Evolutionary conservation across 2,888 invertebrate species (phyloP).

Genomic region (Agrochola lychnidis): DNA sequence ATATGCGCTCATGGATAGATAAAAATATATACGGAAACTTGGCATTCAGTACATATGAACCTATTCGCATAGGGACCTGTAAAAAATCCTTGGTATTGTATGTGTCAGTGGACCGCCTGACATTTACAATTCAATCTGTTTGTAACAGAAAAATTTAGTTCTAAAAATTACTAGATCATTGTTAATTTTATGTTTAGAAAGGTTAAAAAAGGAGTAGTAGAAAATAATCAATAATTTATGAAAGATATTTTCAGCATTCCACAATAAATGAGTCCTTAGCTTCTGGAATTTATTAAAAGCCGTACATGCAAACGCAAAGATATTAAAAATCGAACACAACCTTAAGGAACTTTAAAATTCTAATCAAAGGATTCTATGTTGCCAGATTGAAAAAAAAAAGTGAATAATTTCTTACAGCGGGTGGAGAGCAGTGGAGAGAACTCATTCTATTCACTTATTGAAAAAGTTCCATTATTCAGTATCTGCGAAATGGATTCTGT

Average conservation of each 20-base stretch:
- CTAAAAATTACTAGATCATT: not conserved
- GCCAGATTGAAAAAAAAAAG: constrained; percentile 67
- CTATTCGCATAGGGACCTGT: no score
- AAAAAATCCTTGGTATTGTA: no score
- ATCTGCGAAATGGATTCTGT: constrained; percentile 62
- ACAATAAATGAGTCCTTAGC: not conserved
- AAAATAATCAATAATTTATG: not conserved
- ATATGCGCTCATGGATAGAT: no score
- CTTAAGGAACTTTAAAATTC: constrained; percentile 72
- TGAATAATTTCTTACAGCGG: constrained; percentile 67
- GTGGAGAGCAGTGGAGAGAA: constrained; percentile 66
- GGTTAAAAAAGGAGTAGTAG: no score
- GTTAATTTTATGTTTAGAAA: not conserved
- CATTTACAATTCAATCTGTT: not conserved
- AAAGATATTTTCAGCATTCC: not conserved
- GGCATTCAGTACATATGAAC: no score
- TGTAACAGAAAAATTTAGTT: not conserved
- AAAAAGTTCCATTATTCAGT: constrained; percentile 80
- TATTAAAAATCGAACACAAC: constrained; percentile 58
- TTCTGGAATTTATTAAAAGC: not conserved
- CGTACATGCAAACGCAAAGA: constrained; percentile 19
- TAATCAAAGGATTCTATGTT: constrained; percentile 68
- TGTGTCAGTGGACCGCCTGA: not conserved
- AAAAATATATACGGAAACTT: not conserved
- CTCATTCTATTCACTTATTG: constrained; percentile 80